Base-by-base conservation (phyloP, 1,140 invertebrate species). In the Trichonephila inaurata region DNA sequence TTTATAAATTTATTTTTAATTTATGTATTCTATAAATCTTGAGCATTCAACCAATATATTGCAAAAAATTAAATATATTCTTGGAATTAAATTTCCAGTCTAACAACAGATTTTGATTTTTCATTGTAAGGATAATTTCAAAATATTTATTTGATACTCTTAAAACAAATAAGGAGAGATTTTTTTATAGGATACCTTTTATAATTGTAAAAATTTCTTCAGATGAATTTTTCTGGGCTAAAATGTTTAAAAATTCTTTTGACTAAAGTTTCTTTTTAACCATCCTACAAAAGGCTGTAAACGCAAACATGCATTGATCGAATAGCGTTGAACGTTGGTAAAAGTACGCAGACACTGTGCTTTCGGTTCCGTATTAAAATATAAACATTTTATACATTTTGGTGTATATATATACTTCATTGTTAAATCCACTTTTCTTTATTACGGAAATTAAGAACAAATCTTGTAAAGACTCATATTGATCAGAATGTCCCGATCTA, bases 401-500 rank as follows among this genome's bases (percentile, higher is more conserved):
- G 51, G 7, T 21, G n/a, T n/a, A n/a, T n/a, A n/a, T n/a, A n/a
- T n/a, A n/a, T n/a, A 66, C 19, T 24, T 66, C 7, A 12, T 12
- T 24, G 66, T 12, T 24, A 28, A n/a, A 69, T 69, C 8, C 12
- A 24, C n/a, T 69, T 12, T 69, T n/a, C n/a, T 69, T 69, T 8
- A 10, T 69, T 69, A n/a, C 10, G 12, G n/a, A 7, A n/a, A 69
- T 24, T 69, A 0, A 4, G 10, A 69, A 12, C 10, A 69, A 14
- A 24, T 10, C 2, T 69, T 69, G 12, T 12, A 12, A 24, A 24
- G n/a, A 69, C 0, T 10, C 33, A 66, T 24, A 12, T 69, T 69
- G 24, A 12, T 69, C 24, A 77, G 18, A 19, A 93, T 93, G 92
- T 93, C 92, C 3, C 66, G 92, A 61, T 87, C 83, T 4, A 93